phyloP scores from a whole-genome alignment of 2,888 invertebrate species.

The Harpagoxenus sublaevis region DNA sequence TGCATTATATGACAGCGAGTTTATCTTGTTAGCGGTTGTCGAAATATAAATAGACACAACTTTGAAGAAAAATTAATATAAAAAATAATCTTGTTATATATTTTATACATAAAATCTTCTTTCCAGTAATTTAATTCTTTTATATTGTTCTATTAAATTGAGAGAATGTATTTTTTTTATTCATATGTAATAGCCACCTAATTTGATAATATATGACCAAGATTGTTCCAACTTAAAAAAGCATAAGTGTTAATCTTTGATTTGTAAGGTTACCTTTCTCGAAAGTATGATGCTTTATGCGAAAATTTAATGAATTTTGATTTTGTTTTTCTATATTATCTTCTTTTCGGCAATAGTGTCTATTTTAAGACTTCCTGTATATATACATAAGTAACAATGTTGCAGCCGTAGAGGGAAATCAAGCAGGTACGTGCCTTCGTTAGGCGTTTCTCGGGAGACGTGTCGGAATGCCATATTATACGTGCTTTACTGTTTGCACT shows the following conservation, averaged over 20 bases:
- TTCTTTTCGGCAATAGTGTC: not conserved
- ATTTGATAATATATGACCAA: not conserved
- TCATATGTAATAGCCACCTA: not conserved
- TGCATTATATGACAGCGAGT: not conserved
- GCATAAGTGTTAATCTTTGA: not conserved
- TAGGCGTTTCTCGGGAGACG: constrained; percentile 67
- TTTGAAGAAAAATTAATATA: not conserved
- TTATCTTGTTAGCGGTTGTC: not conserved
- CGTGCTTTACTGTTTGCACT: constrained; percentile 51
- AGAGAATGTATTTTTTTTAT: too few species aligned
- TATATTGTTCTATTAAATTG: too few species aligned
- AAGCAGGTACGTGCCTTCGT: constrained; percentile 70
- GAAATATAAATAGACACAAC: not conserved
- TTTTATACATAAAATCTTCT: too few species aligned
- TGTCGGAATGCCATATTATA: constrained; percentile 70
- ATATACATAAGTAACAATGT: not conserved
- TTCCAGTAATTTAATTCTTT: too few species aligned
- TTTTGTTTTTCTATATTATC: not conserved
- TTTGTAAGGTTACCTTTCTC: not conserved
- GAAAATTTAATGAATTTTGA: not conserved
- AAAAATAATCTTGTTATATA: not conserved
- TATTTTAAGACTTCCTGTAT: not conserved
- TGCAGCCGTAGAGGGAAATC: constrained; percentile 16
- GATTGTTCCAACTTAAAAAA: not conserved
- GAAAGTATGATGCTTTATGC: not conserved